Conservation (phyloP, 2,113 vertebrate species). For the Terrapene triunguis region DNA sequence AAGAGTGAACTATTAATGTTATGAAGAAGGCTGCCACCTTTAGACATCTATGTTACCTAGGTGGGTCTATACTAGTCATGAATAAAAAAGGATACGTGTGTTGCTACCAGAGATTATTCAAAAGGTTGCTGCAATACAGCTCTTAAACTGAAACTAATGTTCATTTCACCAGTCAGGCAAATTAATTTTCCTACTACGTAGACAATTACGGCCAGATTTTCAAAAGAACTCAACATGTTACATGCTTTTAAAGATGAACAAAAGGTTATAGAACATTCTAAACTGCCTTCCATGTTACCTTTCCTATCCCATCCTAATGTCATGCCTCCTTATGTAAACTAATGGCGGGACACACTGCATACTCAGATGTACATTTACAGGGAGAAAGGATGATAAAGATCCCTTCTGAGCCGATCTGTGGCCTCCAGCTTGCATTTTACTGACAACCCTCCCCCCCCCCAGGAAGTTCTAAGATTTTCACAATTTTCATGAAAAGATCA, state of each 20-base stretch:
- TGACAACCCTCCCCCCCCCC: not conserved
- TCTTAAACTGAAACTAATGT: not conserved
- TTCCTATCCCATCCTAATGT: not conserved
- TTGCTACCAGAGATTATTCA: not conserved
- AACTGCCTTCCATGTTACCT: slow-evolving; percentile 16
- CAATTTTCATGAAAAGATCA: not conserved
- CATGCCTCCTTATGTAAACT: not conserved
- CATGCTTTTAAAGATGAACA: not conserved
- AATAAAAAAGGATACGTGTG: not conserved
- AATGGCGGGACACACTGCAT: not conserved
- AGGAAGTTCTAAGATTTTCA: not conserved
- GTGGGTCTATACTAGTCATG: not conserved
- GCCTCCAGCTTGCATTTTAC: not conserved
- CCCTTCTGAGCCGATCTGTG: not conserved
- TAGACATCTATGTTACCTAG: slow-evolving; percentile 20
- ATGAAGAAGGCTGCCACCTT: slow-evolving; percentile 1
- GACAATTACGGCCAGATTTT: not conserved
- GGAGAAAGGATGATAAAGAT: not conserved
- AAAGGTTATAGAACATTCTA: not conserved
- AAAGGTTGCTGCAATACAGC: not conserved
- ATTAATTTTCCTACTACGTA: not conserved
- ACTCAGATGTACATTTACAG: not conserved
- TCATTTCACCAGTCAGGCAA: not conserved
- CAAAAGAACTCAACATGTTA: not conserved
- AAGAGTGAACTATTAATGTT: not conserved